Evolutionary conservation across 2,113 vertebrate genomes (phyloP), one percentile per base, ranked within the genome.

Genomic region (Callipepla squamata): DNA sequence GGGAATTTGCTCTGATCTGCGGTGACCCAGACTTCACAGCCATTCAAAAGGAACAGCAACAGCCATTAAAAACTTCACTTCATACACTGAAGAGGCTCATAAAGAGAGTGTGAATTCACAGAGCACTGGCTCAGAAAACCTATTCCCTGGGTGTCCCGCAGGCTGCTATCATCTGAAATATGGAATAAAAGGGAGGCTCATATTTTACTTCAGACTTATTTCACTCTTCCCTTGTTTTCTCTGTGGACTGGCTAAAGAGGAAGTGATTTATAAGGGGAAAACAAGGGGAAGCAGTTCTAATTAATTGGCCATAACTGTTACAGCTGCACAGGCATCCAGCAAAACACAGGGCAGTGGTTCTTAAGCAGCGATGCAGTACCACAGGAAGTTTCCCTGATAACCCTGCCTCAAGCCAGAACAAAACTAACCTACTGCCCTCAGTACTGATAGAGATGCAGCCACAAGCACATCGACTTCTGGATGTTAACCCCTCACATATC

Each of bases 201-300:
- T 95, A 90, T 90, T 93, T 96, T 96, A 84, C 75, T 77, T 69
- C 74, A 85, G 80, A 40, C 53, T 90, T 42, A 26, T 47, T 93
- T 89, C 66, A 12, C 55, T 94, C 72, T 93, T 83, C 42, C 62
- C 42, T 85, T 89, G 75, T 87, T 94, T 93, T n/a, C 93, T 91
- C 81, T 21, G 38, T 3, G 7, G 81, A 25, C 78, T 87, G 68
- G 62, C 78, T 95, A 78, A 89, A 87, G 79, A 93, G 94, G 73
- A 94, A 92, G 62, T 93, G 94, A 94, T 96, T 96, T 93, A 94
- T 89, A 94, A 91, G 57, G 55, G 78, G 62, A 76, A 94, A 96
- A 87, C 75, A 83, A 91, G 84, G 89, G 80, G 89, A 96, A 79
- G 59, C 11, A 2, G 72, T 74, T 89, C 89, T 96, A 95, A 96